A percentile compares a stretch with the other conserved stretches of the same genome.
Conservation (phyloP, 2,797 vertebrate species). For the Poeciliopsis presidionis region DNA sequence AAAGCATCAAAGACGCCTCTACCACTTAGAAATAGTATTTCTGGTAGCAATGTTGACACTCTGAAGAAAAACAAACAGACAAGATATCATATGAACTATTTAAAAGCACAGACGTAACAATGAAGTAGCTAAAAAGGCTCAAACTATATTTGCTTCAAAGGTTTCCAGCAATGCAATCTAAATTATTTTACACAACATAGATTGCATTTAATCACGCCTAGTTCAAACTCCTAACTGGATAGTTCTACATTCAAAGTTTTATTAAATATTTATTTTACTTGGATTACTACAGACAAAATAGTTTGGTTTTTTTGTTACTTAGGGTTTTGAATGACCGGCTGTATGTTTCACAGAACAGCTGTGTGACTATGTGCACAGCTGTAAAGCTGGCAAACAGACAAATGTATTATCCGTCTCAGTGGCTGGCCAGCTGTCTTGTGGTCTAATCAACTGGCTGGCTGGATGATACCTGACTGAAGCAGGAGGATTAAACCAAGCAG, state of each 20-base stretch:
- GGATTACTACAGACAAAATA: background rate
- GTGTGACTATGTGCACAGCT: constrained; percentile 53
- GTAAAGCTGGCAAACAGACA: constrained; percentile 46
- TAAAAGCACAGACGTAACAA: background rate
- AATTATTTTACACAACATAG: background rate
- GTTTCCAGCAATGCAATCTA: too few species aligned
- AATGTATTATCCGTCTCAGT: constrained; percentile 50
- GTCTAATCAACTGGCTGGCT: constrained; percentile 28
- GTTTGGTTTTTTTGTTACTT: background rate
- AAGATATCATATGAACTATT: background rate
- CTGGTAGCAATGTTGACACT: background rate
- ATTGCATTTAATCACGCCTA: background rate
- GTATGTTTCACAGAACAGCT: constrained; percentile 50
- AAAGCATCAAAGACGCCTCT: background rate
- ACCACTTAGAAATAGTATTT: background rate
- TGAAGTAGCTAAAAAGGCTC: background rate
- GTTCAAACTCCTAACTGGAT: background rate
- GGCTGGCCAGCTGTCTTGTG: constrained; percentile 45
- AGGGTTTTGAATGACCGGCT: constrained; percentile 18
- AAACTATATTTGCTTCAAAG: background rate
- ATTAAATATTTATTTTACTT: too few species aligned
- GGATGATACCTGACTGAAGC: constrained; percentile 22
- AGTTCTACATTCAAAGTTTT: too few species aligned
- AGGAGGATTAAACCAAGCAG: background rate
- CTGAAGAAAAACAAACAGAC: background rate